A percentile compares a stretch with the other conserved stretches of the same genome.
Conservation (phyloP, 2,888 invertebrate species). For the Gerris lacustris region DNA sequence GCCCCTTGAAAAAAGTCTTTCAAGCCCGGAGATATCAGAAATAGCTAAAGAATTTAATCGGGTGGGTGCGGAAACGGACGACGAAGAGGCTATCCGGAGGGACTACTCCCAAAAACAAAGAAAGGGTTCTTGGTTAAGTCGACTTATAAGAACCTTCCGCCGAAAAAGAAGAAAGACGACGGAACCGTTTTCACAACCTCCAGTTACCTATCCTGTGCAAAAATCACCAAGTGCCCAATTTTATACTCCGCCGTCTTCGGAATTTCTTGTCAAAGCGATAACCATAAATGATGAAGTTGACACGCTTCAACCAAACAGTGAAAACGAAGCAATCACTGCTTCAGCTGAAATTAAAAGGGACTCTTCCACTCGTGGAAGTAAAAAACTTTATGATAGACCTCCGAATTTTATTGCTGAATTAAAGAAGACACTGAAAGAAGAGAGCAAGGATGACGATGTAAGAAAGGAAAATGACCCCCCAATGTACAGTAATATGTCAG, state of each 20-base stretch:
- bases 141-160: background rate
- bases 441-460: background rate
- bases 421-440: background rate
- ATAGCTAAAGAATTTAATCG: background rate
- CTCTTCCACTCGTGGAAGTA: background rate
- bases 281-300: background rate
- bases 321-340: no score
- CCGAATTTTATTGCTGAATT: background rate
- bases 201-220: no score
- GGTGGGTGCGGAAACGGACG: background rate
- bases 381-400: background rate
- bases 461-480: background rate
- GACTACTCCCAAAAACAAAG: background rate
- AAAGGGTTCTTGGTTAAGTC: background rate
- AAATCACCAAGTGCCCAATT: background rate
- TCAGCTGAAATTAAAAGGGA: background rate
- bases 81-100: background rate
- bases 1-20: background rate
- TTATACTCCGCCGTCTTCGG: background rate
- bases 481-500: background rate
- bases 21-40: background rate
- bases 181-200: background rate
- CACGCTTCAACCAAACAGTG: background rate
- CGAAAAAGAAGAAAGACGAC: background rate
- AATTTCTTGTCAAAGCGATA: background rate